Evolutionary conservation across 2,797 vertebrate species (phyloP).

Genomic region (Neosilurus hyrtlii): DNA sequence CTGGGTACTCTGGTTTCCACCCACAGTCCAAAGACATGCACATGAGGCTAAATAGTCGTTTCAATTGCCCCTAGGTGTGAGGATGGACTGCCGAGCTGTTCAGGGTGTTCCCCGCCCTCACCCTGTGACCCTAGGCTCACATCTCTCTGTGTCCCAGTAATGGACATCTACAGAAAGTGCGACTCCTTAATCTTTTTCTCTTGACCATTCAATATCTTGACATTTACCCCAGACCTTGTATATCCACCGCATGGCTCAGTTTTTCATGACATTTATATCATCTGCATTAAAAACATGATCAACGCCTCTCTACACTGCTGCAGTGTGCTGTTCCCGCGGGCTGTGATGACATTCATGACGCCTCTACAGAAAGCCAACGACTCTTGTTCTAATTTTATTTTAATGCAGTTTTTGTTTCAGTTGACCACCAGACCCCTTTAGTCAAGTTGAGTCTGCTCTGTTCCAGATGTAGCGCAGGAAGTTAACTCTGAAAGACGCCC

Average conservation of each 20-base stretch:
- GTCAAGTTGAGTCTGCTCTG: slow-evolving; percentile 7
- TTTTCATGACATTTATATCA: background rate
- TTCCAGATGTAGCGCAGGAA: slow-evolving; percentile 44
- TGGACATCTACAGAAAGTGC: background rate
- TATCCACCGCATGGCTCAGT: background rate
- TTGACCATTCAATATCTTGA: background rate
- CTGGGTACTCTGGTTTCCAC: too few species aligned
- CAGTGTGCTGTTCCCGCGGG: background rate
- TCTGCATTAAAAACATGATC: slow-evolving; percentile 8
- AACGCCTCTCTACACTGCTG: background rate
- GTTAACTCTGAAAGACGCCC: slow-evolving; percentile 38
- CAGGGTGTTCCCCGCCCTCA: too few species aligned
- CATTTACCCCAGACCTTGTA: background rate
- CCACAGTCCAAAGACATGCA: too few species aligned
- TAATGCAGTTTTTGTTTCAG: too few species aligned
- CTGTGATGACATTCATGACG: background rate
- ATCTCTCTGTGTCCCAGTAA: background rate
- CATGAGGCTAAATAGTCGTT: too few species aligned
- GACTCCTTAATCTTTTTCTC: background rate
- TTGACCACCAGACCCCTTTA: background rate
- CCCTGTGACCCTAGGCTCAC: background rate
- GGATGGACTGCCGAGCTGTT: too few species aligned
- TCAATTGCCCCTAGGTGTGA: too few species aligned
- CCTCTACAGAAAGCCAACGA: background rate
- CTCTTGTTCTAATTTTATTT: background rate